phyloP scores from a whole-genome alignment of 2,113 vertebrate species.

The Helogale parvula region DNA sequence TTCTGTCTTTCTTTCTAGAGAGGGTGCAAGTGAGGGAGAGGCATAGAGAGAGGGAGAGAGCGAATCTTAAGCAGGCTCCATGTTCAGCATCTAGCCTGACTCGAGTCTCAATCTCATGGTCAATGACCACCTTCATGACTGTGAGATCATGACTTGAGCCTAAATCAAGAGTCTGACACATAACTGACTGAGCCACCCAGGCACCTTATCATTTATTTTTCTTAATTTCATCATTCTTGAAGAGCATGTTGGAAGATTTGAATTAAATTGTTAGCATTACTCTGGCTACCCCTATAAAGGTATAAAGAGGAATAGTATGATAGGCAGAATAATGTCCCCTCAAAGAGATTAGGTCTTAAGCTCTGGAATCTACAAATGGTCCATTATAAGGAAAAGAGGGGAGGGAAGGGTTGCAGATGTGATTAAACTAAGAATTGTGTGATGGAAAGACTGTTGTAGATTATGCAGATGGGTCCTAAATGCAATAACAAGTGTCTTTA shows the following conservation, averaged over 20 bases:
- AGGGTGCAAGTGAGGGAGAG: too few relatives aligned
- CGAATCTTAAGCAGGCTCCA: too few relatives aligned
- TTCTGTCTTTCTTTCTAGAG: too few relatives aligned
- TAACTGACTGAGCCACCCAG: too few relatives aligned
- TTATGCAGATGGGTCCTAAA: background rate
- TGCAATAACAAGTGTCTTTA: background rate
- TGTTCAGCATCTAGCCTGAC: too few relatives aligned
- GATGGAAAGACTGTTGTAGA: background rate
- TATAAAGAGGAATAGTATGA: background rate
- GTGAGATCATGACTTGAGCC: too few relatives aligned
- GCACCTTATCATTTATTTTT: background rate
- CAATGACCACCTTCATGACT: too few relatives aligned
- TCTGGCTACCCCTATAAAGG: background rate
- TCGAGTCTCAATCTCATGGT: too few relatives aligned
- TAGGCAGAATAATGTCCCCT: background rate
- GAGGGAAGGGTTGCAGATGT: background rate
- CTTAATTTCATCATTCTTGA: background rate
- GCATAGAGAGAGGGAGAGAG: too few relatives aligned
- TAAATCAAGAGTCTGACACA: too few relatives aligned
- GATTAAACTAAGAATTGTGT: background rate
- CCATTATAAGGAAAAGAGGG: background rate
- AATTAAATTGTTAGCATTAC: background rate
- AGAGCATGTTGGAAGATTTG: background rate
- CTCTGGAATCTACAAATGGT: background rate
- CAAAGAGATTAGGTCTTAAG: background rate